A percentile compares a stretch with the other conserved stretches of the same genome.
These are phyloP conservation scores for Babyrousa celebensis DNA, from an alignment of 2,797 vertebrate genomes.

Conservation along the genomic window DNA sequence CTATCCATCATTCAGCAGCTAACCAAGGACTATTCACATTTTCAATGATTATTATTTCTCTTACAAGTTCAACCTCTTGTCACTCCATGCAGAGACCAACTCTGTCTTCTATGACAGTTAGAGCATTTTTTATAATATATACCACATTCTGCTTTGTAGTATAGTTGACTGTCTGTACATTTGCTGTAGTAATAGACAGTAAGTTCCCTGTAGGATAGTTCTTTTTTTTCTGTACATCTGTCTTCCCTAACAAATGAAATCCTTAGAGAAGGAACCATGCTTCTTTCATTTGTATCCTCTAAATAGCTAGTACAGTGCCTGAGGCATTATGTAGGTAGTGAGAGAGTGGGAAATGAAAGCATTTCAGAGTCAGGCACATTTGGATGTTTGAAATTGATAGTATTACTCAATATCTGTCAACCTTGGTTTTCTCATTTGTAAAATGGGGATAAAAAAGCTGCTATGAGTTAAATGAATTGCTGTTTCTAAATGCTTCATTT, in stretches of 20 bases:
- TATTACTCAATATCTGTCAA: background rate
- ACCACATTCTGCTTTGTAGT: background rate
- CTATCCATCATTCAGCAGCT: background rate
- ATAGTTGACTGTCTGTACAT: background rate
- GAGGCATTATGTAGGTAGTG: background rate
- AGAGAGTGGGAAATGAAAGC: background rate
- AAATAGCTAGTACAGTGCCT: background rate
- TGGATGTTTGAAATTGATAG: background rate
- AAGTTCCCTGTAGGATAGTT: background rate
- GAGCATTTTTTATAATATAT: background rate
- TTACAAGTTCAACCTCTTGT: background rate
- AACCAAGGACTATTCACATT: background rate
- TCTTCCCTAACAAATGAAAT: slow-evolving; percentile 52
- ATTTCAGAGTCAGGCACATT: slow-evolving; percentile 25
- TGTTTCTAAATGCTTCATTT: background rate
- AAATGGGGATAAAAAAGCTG: slow-evolving; percentile 12
- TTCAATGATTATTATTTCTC: slow-evolving; percentile 11
- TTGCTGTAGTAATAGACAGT: background rate
- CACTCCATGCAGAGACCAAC: background rate
- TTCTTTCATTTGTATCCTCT: background rate
- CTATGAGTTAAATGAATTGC: slow-evolving; percentile 5
- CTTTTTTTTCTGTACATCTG: slow-evolving; percentile 43
- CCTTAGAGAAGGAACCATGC: background rate
- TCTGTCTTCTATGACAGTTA: background rate
- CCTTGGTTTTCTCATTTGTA: slow-evolving; percentile 22